Evolutionary conservation across 2,797 vertebrate genomes (phyloP).

Genomic region (Arremon aurantiirostris): DNA sequence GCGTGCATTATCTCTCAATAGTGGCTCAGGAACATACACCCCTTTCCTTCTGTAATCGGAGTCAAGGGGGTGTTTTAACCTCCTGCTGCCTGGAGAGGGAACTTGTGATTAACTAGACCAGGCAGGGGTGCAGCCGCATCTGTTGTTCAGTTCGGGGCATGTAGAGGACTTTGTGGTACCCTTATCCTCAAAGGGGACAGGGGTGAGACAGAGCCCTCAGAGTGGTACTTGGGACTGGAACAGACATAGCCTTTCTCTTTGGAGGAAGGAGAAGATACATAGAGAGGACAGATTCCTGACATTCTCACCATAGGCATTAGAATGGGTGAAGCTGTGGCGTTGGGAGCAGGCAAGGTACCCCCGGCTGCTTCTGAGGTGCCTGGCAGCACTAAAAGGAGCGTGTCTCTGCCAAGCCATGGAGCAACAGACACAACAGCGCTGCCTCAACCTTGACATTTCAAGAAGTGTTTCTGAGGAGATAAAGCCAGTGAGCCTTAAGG

Average conservation of each 20-base stretch:
- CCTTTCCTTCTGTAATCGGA: neutral
- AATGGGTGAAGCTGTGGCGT: neutral
- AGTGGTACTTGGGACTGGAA: neutral
- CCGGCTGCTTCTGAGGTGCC: neutral
- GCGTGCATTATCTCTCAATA: neutral
- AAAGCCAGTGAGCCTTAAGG: neutral
- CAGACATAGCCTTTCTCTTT: neutral
- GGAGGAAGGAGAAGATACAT: neutral
- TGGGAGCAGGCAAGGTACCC: neutral
- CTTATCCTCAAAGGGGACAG: neutral
- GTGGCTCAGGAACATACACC: neutral
- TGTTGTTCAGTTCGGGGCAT: rapidly evolving
- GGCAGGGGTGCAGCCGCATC: neutral
- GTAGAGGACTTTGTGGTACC: neutral
- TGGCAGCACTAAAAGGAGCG: neutral
- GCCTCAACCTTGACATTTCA: neutral
- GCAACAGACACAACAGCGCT: neutral
- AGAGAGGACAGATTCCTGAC: neutral
- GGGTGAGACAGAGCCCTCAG: neutral
- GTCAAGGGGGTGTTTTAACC: constrained; percentile 48
- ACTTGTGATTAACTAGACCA: constrained; percentile 26
- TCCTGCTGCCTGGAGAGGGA: constrained; percentile 59
- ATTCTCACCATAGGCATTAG: neutral
- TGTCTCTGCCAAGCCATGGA: neutral
- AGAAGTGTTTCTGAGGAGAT: neutral